Conservation (phyloP, 2,797 vertebrate genomes). For the Catamblyrhynchus diadema region DNA sequence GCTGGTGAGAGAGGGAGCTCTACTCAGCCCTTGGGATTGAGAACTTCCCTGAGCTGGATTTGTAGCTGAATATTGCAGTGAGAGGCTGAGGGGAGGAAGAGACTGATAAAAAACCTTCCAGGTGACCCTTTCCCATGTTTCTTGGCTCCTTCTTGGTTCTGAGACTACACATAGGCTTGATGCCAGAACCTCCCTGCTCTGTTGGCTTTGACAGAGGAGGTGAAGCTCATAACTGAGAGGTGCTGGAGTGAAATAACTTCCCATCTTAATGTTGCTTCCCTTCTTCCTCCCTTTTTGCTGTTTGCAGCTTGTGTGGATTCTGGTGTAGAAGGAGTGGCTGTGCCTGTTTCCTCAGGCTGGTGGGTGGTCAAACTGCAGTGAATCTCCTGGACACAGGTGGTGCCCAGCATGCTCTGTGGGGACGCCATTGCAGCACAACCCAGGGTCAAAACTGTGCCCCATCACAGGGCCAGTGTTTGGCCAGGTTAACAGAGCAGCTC, state of each 20-base stretch:
- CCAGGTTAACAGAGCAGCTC: neutral
- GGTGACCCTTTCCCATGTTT: neutral
- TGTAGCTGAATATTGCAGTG: neutral
- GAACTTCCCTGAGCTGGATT: neutral
- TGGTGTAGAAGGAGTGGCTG: neutral
- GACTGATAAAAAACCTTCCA: neutral
- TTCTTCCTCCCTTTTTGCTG: neutral
- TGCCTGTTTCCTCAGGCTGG: neutral
- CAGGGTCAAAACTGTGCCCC: neutral
- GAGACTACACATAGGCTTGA: neutral
- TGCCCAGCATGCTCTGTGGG: fast-evolving
- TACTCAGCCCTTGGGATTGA: fast-evolving
- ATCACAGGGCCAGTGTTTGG: fast-evolving
- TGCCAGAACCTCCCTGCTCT: neutral
- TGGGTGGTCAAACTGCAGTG: neutral
- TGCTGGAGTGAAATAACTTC: neutral
- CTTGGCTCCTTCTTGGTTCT: neutral
- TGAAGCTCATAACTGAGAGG: neutral
- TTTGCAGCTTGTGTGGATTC: neutral
- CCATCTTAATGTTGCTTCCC: neutral
- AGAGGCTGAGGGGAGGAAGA: neutral
- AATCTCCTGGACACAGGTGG: neutral
- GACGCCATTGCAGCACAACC: fast-evolving
- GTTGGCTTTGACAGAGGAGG: neutral
- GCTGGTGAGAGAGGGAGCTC: neutral